Evolutionary conservation across 2,113 vertebrate genomes (phyloP), one percentile per base, ranked within the genome.

Genomic region (Spilogale gracilis): DNA sequence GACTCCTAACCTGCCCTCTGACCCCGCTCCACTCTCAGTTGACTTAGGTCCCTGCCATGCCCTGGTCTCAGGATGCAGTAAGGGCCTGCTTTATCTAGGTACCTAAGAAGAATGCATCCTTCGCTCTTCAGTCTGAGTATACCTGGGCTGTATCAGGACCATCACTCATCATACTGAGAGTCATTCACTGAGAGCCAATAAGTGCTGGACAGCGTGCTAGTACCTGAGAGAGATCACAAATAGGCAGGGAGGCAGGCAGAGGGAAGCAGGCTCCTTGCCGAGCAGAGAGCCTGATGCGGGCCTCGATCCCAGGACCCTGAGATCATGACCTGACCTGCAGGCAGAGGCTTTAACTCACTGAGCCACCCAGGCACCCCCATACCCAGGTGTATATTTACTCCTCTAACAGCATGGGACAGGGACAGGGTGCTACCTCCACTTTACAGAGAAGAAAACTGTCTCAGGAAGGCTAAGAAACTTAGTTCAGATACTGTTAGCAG

Each of bases 361-460:
- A 38, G 38, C 38, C 38, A 38, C 38, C 38, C 38, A 38, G 38
- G 38, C 38, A 38, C 38, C 38, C 38, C 38, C 38, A 38, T 38
- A 38, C 38, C 38, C 38, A 38, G 38, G 38, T 38, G 38, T 88
- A n/a, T 92, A 14, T 78, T 82, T 54, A 10, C 32, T 60, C 54
- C 60, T 79, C 23, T 60, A 25, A 38, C 0, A 17, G 8, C 45
- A 48, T 25, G 23, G n/a, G 50, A 83, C 52, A 48, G 23, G n/a
- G 50, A 83, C 52, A 48, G 69, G 86, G 67, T 5, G 6, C 74
- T 25, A 88, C 76, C 60, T 96, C 93, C 80, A 91, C 67, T 95
- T 89, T 89, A 88, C 85, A 96, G 81, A 61, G 13, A 79, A 74
- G 78, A 79, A 97, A 81, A 82, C 71, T 58, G 67, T 56, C 74